Base-by-base conservation (phyloP, 2,888 invertebrate species). In the Ophion costatus region DNA sequence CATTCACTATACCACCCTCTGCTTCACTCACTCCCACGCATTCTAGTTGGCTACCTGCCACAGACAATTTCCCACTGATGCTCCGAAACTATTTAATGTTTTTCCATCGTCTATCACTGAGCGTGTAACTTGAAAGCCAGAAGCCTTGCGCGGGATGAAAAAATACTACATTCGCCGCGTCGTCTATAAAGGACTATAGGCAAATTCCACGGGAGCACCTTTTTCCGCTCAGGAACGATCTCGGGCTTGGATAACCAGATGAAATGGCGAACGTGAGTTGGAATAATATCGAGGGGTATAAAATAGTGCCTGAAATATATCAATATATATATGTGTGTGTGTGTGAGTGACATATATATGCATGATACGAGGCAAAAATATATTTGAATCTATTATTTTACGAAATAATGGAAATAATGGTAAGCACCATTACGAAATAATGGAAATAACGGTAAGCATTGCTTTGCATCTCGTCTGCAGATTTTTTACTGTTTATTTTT, bases 31-130 rank as follows among this genome's bases (percentile, higher is more conserved):
- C 20, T 57, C n/a, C 5, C 29, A 56, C n/a, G 17, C 63, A 24
- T 6, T 20, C 17, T 17, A 56, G 66, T 66, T 76, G 75, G 80
- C 75, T 61, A 38, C 10, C 45, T 80, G 79, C 80, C 76, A 80
- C 20, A 24, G 51, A 33, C 75, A 80, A 83, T 71, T 80, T 63
- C 59, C 66, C 66, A 76, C 59, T 71, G 75, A 75, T 67, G 83
- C 45, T 51, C 63, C 63, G 24, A 75, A 75, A 80, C 69, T 61
- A 79, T 79, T 79, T 80, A 64, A 79, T 38, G 70, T 75, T 70
- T 83, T 76, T 75, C 11, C 69, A 70, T 75, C 59, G 42, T n/a
- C 64, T 57, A 29, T 10, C 69, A 1, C 70, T 3, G 10, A 51
- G 3, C 51, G 5, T 20, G 45, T 70, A 22, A 29, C 63, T 42